Evolutionary conservation across 2,888 invertebrate genomes (phyloP).

Genomic region (Amphipyra berbera): DNA sequence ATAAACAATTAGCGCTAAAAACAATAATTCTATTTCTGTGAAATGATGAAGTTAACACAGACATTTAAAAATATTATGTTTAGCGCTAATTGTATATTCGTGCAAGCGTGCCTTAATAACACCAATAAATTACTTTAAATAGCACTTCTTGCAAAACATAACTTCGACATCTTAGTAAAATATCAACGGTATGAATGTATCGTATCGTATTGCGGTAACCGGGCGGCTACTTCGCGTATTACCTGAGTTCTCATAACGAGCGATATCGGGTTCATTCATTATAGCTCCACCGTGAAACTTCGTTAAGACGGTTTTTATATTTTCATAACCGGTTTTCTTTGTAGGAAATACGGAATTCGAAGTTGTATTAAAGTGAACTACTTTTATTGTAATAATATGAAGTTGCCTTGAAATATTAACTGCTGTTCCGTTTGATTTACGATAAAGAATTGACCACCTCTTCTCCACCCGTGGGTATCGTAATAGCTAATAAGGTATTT

Average conservation of each 20-base stretch:
- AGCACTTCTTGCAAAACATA: slow-evolving; percentile 25
- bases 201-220: slow-evolving; percentile 40
- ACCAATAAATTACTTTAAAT: neutral
- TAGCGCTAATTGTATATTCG: no score
- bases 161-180: slow-evolving; percentile 23
- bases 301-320: slow-evolving; percentile 18
- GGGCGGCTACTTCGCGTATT: slow-evolving; percentile 31
- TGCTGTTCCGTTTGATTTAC: no score
- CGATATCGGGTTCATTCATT: slow-evolving; percentile 48
- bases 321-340: slow-evolving; percentile 19
- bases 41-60: no score
- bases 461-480: no score
- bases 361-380: slow-evolving; percentile 4
- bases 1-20: no score
- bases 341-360: neutral
- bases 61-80: no score
- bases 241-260: slow-evolving; percentile 41
- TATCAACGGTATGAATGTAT: slow-evolving; percentile 46
- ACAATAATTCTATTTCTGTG: no score
- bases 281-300: slow-evolving; percentile 29
- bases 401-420: no score
- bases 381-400: neutral
- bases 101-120: no score
- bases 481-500: no score
- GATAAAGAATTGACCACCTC: no score